Base-by-base conservation (phyloP, 2,113 vertebrate genomes). In the Lathamus discolor region DNA sequence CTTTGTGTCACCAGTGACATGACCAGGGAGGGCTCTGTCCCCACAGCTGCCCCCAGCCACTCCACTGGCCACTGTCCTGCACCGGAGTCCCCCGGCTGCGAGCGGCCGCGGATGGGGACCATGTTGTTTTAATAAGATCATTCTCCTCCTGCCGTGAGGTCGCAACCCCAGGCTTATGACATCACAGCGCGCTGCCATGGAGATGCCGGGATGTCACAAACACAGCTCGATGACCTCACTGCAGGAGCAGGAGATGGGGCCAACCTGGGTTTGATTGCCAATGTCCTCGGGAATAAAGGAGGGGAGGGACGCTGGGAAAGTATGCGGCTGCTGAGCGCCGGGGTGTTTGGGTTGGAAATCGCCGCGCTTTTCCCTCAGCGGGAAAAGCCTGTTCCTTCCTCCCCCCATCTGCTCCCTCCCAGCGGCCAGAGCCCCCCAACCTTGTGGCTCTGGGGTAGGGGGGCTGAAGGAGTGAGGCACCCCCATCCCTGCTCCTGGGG, bases 311-410 rank as follows among this genome's bases (percentile, higher is more conserved):
- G 75, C 80, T 97, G 97, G 96, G 96, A 97, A 97, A 97, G 66
- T 94, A 97, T 97, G 97, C 54, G 35, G 92, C 96, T 39, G 95
- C 96, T 77, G 96, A 87, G 97, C 31, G 72, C 90, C 2, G 29
- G 82, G 88, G 93, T 97, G 96, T 97, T 97, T 97, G 96, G 59
- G 43, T 97, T 97, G 97, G 97, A 97, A 95, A 67, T 95, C 5
- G 1, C 69, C 44, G 9, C 15, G 17, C 83, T 95, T 95, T 95
- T 92, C 90, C 96, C 96, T 2, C 97, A 95, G 97, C 94, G 0
- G 94, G 96, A 96, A 95, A 59, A 83, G 90, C 67, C 81, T 17
- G 6, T 87, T 96, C 94, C 83, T 89, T 91, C 87, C 93, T 96
- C 67, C 95, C 96, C 89, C 51, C 6, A 5, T 69, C 43, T 35